These are phyloP conservation scores for Drosophila saltans DNA, from an alignment of 1,140 invertebrate species.

Conservation along the genomic window DNA sequence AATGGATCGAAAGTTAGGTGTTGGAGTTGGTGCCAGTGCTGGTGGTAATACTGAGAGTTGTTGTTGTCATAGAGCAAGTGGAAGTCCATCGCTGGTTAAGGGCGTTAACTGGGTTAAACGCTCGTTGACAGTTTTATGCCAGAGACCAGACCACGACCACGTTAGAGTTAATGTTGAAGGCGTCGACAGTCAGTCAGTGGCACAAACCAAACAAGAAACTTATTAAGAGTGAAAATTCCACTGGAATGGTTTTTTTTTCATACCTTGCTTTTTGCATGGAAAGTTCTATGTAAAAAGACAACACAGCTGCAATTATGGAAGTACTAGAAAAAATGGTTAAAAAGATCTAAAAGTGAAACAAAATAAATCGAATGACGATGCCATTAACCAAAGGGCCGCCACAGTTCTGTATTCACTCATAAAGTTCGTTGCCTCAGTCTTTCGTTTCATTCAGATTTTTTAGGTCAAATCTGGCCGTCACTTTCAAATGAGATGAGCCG, in stretches of 20 bases:
- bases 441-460: slow-evolving; percentile 43
- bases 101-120: slow-evolving; percentile 78
- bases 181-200: slow-evolving; percentile 72
- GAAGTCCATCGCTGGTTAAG: slow-evolving; percentile 54
- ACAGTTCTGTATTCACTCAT: slow-evolving; percentile 43
- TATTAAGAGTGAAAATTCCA: slow-evolving; percentile 79
- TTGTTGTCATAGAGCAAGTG: slow-evolving; percentile 23
- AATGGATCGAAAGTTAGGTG: slow-evolving; percentile 53
- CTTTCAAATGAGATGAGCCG: slow-evolving; percentile 38
- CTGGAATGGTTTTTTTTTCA: slow-evolving; percentile 66
- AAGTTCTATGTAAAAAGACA: slow-evolving; percentile 48
- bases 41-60: slow-evolving; percentile 10
- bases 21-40: slow-evolving; percentile 24
- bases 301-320: slow-evolving; percentile 55
- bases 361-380: slow-evolving; percentile 58
- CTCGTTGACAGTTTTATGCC: slow-evolving; percentile 78
- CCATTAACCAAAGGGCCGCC: slow-evolving; percentile 48
- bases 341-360: slow-evolving; percentile 63
- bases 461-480: slow-evolving; percentile 42
- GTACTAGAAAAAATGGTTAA: not conserved
- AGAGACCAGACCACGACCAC: slow-evolving; percentile 37
- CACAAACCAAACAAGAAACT: slow-evolving; percentile 75
- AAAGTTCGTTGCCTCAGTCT: slow-evolving; percentile 55
- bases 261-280: slow-evolving; percentile 53
- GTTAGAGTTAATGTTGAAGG: slow-evolving; percentile 40